These are phyloP conservation scores for Patiria miniata DNA, from an alignment of 35 echinoderm and acorn worm species.

Conservation along the genomic window DNA sequence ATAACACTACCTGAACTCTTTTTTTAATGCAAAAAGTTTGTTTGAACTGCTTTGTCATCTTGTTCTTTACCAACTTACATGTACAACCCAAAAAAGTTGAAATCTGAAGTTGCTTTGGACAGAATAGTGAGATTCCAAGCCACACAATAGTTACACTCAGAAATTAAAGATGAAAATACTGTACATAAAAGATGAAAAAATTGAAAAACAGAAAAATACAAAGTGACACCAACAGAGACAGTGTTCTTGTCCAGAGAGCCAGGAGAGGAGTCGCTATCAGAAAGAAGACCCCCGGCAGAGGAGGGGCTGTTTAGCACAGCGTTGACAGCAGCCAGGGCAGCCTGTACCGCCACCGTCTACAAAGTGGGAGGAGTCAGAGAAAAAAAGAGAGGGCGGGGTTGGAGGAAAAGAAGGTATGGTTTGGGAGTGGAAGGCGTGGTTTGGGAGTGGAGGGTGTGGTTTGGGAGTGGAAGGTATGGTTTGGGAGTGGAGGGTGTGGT, in stretches of 20 bases:
- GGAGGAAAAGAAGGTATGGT: conserved; percentile 7
- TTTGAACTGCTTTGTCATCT: no score
- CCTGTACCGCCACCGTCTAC: conserved; percentile 91
- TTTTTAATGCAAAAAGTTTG: no score
- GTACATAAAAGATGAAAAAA: no score
- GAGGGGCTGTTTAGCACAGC: conserved; percentile 85
- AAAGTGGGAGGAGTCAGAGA: conserved; percentile 33
- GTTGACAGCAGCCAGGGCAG: conserved; percentile 89
- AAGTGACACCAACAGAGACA: conserved; percentile 86
- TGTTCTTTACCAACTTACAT: no score
- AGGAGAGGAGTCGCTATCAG: conserved; percentile 40
- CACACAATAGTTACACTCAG: no score
- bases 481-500: background rate
- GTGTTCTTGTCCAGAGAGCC: conserved; percentile 68
- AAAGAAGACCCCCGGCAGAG: conserved; percentile 25
- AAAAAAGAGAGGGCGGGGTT: conserved; percentile 35
- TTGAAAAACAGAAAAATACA: conserved; percentile 27
- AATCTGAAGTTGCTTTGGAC: no score
- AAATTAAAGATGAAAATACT: no score
- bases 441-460: background rate
- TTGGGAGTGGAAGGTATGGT: background rate
- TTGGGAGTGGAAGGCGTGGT: background rate
- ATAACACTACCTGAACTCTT: no score
- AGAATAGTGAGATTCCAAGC: no score
- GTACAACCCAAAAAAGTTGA: no score